Evolutionary conservation across 2,797 vertebrate species (phyloP).

Genomic region (Staurois parvus): DNA sequence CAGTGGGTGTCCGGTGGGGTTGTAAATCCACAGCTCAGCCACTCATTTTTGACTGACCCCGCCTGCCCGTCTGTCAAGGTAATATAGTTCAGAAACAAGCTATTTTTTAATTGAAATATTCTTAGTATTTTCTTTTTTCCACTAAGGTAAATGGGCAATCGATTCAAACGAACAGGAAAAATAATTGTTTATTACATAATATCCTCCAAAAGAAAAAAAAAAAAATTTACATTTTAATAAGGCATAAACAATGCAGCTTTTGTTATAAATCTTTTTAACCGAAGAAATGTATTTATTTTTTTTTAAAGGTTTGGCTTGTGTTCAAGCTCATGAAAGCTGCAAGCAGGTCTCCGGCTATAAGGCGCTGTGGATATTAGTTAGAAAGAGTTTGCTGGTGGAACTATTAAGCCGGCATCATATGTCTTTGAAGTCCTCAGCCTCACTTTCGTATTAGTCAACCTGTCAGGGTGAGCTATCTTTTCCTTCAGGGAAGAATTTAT

Average conservation of each 20-base stretch:
- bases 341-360: slow-evolving; percentile 38
- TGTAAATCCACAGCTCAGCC: no score
- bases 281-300: not conserved
- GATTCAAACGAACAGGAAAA: not conserved
- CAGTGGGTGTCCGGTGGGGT: no score
- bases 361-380: slow-evolving; percentile 56
- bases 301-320: not conserved
- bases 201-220: not conserved
- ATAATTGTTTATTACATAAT: slow-evolving; percentile 11
- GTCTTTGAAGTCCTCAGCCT: slow-evolving; percentile 61
- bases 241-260: not conserved
- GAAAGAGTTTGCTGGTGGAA: slow-evolving; percentile 44
- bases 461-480: slow-evolving; percentile 62
- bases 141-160: not conserved
- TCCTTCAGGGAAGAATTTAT: slow-evolving; percentile 62
- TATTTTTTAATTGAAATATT: not conserved
- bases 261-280: not conserved
- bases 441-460: slow-evolving; percentile 60
- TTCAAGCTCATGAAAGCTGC: slow-evolving; percentile 37
- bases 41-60: no score
- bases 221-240: slow-evolving; percentile 16
- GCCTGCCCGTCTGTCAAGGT: not conserved
- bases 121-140: not conserved
- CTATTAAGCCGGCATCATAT: slow-evolving; percentile 60
- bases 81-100: not conserved